Conservation (phyloP, 2,797 vertebrate genomes). For the Intellagama lesueurii region DNA sequence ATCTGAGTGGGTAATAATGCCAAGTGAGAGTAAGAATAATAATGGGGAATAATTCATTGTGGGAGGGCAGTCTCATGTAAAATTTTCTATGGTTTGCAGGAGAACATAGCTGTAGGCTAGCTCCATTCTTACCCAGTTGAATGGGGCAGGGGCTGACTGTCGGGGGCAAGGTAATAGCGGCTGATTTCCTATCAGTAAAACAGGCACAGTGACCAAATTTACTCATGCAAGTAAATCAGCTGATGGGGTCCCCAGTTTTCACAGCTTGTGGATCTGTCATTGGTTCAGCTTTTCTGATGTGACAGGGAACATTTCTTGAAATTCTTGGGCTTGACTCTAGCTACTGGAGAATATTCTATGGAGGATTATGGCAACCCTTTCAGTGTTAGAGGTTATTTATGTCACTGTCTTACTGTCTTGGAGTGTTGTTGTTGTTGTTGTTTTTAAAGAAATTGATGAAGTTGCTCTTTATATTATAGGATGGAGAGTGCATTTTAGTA, state of each 20-base stretch:
- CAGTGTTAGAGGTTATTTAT: background rate
- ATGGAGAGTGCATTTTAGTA: background rate
- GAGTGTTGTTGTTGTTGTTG: background rate
- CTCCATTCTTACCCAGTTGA: background rate
- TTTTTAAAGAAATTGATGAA: background rate
- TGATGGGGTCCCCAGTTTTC: background rate
- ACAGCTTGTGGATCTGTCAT: background rate
- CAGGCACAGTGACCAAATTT: background rate
- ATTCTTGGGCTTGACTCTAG: background rate
- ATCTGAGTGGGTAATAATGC: background rate
- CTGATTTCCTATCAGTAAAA: background rate
- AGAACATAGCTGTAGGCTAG: background rate
- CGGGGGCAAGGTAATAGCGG: background rate
- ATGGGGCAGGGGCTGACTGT: background rate
- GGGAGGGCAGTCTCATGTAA: background rate
- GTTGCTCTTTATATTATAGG: background rate
- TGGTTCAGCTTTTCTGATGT: background rate
- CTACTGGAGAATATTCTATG: background rate
- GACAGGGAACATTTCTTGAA: background rate
- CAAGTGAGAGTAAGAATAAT: background rate
- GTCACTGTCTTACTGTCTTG: background rate
- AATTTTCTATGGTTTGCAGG: background rate
- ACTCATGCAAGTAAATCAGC: background rate
- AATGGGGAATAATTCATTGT: background rate
- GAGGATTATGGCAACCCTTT: background rate